These are phyloP conservation scores for Carapus acus DNA, from an alignment of 2,797 vertebrate genomes.

Conservation along the genomic window DNA sequence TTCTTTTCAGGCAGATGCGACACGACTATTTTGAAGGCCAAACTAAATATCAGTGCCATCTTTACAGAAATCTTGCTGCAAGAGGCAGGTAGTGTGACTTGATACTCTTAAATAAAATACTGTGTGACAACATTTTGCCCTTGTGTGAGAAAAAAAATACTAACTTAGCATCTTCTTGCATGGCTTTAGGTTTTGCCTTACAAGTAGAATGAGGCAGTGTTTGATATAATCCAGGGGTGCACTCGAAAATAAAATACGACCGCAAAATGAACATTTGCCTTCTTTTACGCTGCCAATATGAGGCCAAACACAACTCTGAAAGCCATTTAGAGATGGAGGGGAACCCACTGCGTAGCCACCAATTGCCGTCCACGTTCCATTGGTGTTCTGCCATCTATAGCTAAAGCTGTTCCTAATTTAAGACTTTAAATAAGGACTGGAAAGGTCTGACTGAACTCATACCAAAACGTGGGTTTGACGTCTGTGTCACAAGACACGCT, in stretches of 20 bases:
- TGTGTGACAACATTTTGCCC: constrained; percentile 11
- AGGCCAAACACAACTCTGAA: constrained; percentile 13
- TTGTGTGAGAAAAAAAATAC: constrained; percentile 24
- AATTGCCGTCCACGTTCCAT: no score
- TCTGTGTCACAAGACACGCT: background rate
- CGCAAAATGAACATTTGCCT: constrained; percentile 13
- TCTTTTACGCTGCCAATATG: background rate
- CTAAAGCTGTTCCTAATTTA: no score
- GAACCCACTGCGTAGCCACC: background rate
- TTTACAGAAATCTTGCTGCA: constrained; percentile 3
- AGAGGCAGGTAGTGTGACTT: constrained; percentile 1
- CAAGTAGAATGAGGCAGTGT: constrained; percentile 28
- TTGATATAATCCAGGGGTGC: constrained; percentile 27
- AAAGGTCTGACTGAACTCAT: no score
- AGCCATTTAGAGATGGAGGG: background rate
- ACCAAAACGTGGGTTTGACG: no score
- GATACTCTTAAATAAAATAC: constrained; percentile 13
- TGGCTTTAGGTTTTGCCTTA: constrained; percentile 29
- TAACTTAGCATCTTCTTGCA: constrained; percentile 19
- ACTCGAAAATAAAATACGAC: constrained; percentile 39
- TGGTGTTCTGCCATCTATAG: no score
- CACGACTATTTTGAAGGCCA: background rate
- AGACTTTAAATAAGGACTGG: no score
- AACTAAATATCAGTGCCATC: background rate
- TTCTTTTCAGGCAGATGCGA: background rate